These are phyloP conservation scores for Ancistrus triradiatus DNA, from an alignment of 2,113 vertebrate species.

Conservation along the genomic window DNA sequence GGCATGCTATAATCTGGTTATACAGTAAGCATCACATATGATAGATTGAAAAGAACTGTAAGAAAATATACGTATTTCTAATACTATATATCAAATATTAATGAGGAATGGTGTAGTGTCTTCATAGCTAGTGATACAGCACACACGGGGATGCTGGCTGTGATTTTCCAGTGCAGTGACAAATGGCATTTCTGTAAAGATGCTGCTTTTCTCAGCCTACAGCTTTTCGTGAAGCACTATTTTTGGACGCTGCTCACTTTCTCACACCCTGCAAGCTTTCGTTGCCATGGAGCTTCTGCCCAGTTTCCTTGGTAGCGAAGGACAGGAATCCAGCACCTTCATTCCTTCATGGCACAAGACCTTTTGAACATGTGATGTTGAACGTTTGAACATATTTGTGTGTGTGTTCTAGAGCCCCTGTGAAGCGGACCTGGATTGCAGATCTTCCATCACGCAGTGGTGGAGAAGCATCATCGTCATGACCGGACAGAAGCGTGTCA, in stretches of 20 bases:
- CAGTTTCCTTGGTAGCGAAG: constrained; percentile 32
- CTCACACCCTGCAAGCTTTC: constrained; percentile 15
- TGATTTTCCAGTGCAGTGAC: no score
- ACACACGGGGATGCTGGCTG: no score
- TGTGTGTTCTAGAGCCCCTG: not conserved
- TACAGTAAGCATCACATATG: no score
- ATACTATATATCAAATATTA: no score
- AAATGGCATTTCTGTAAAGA: no score
- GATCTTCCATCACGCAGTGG: constrained; percentile 2
- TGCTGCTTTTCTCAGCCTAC: not conserved
- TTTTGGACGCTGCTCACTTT: constrained; percentile 15
- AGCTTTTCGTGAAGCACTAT: constrained; percentile 11
- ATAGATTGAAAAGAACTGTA: no score
- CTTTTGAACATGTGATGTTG: not conserved
- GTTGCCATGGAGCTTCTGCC: constrained; percentile 36
- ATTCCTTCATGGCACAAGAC: constrained; percentile 24
- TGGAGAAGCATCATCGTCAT: not conserved
- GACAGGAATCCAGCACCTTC: constrained; percentile 24
- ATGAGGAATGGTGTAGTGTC: no score
- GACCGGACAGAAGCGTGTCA: not conserved
- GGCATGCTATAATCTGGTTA: no score
- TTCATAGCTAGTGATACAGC: no score
- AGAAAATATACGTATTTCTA: no score
- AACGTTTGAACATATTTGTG: not conserved
- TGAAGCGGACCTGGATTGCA: not conserved